Base-by-base conservation (phyloP, 2,113 vertebrate species). In the Bubo blakistoni region DNA sequence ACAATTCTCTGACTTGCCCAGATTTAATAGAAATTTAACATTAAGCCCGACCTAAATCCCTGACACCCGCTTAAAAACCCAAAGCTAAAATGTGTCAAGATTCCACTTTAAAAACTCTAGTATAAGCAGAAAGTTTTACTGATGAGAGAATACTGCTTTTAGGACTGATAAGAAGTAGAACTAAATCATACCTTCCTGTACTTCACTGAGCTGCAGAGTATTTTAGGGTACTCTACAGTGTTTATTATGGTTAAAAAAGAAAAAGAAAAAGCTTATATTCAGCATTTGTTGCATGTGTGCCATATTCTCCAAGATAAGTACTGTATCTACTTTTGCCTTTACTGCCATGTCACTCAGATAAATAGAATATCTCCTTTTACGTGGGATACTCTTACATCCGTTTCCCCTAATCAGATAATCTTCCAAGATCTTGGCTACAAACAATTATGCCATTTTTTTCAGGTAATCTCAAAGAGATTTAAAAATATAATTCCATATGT, bases 341-440 rank as follows among this genome's bases (percentile, higher is more conserved):
- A 84, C 29, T 47, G 38, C 30, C 8, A 30, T 5, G 3, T 46
- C 36, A 76, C 11, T 65, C 47, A n/a, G 34, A 44, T 16, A 86
- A 86, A 88, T 7, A 40, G 9, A 85, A 4, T 62, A 77, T 32
- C 19, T 44, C 52, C 17, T 79, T 80, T 77, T 62, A 66, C 1
- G 2, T 0, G 0, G 82, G 58, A 71, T 3, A 1, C 19, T 69
- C 40, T 25, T 63, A 9, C 6, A 12, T 15, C 47, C 79, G 7
- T 54, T 52, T 57, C 52, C 29, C 34, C 42, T 30, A 13, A 46
- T 44, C 38, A 78, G 25, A 73, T 10, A 44, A 27, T 38, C 27
- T 88, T 86, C 63, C 29, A 73, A 80, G 15, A 52, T 55, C 38
- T 81, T 54, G 27, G 44, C 26, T 89, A 40, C 80, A 71, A 83